These are phyloP conservation scores for Cercopithecus neglectus DNA, from an alignment of 2,797 vertebrate species.

Conservation along the genomic window DNA sequence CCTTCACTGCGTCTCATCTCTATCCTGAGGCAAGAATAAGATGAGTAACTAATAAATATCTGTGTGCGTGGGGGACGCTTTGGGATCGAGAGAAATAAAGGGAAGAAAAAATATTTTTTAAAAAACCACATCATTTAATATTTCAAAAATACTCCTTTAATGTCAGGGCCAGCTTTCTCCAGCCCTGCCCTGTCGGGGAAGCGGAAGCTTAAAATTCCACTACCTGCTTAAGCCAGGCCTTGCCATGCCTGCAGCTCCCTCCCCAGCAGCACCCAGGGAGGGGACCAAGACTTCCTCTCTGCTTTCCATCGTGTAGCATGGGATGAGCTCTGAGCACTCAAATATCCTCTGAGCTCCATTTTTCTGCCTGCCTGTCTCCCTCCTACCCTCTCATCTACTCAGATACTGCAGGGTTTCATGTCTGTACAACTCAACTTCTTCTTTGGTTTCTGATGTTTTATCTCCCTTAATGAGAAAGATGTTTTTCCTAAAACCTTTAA, in stretches of 20 bases:
- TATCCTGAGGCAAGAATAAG: background rate
- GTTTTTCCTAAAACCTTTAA: background rate
- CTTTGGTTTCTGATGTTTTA: background rate
- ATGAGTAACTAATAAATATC: background rate
- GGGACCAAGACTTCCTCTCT: accelerated
- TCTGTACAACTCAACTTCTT: background rate
- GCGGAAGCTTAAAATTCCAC: background rate
- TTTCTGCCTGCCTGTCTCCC: background rate
- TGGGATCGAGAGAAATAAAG: background rate
- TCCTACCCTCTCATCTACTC: background rate
- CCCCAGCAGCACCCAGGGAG: background rate
- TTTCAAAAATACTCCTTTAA: background rate
- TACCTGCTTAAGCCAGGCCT: background rate
- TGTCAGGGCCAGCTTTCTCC: background rate
- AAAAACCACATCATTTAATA: background rate
- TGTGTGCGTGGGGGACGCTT: background rate
- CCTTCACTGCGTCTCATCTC: background rate
- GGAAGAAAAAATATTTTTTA: background rate
- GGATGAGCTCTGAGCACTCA: background rate
- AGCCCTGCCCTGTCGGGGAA: background rate
- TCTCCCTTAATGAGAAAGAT: background rate
- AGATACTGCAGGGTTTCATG: background rate
- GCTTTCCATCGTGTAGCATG: accelerated
- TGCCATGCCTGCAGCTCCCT: background rate
- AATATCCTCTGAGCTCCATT: background rate